Base-by-base conservation (phyloP, 1,140 invertebrate genomes). In the Nebria ingens region DNA sequence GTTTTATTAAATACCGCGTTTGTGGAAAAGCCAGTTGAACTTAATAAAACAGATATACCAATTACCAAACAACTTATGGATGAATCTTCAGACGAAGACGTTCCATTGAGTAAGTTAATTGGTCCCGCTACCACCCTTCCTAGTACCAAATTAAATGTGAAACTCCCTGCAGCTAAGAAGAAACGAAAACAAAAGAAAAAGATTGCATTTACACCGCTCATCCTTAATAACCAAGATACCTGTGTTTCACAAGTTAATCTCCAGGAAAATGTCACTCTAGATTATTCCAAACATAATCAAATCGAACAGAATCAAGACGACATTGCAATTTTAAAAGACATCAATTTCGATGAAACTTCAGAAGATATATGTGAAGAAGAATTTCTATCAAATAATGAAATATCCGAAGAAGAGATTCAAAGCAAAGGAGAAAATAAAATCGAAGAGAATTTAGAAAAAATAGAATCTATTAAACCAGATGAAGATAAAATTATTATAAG, bases 71-170 rank as follows among this genome's bases (percentile, higher is more conserved):
- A 4, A 29, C 4, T 4, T 29, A 6, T 29, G 25, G 40, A 45
- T 12, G 40, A 45, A 12, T 12, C 9, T 45, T 45, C 40, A 17
- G 40, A 45, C 4, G 40, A 45, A 11, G 40, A 45, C 17, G 3
- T 45, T 45, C 40, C 40, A 17, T 45, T 45, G 17, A 45, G 40
- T 45, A 45, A 45, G 40, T 45, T 45, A 12, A 17, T 45, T 45
- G 3, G 17, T 45, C 9, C 3, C 3, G 9, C 40, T 17, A 11
- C 9, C 17, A n/a, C n/a, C n/a, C n/a, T n/a, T n/a, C 15, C 40
- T 11, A 17, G 4, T 17, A 6, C 6, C 9, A 45, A 9, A 45
- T 17, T 45, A 45, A 45, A 45, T 11, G 17, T 45, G 9, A 45
- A 45, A 45, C 40, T 45, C 17, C 15, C 40, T 45, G 40, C 17